Evolutionary conservation across 2,888 invertebrate species (phyloP), one percentile per base, ranked within the genome.

Genomic region (Chymomyza procnemis): DNA sequence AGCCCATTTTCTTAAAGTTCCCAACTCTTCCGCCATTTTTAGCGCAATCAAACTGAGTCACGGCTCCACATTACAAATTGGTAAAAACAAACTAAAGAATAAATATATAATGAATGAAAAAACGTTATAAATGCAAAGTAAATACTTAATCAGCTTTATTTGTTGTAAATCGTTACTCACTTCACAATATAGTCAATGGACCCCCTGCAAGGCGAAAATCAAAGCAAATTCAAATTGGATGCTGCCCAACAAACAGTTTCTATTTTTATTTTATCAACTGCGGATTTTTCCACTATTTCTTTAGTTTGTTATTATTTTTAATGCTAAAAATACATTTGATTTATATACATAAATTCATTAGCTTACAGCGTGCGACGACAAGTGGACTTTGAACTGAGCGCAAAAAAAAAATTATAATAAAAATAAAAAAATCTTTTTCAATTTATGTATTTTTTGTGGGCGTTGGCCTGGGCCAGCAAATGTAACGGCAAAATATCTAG

Each of bases 381-480:
- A 76, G 5, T 72, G 74, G 84, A 83, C 81, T 81, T 80, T 79
- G 80, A 54, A 63, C 59, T 64, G 46, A 68, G 56, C 50, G 58
- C 58, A 67, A 18, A 60, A 34, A 4, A 46, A 55, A 61, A 61
- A n/a, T n/a, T n/a, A n/a, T n/a, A n/a, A n/a, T n/a, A n/a, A n/a
- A n/a, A n/a, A n/a, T n/a, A n/a, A 4, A 66, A 46, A 48, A 59
- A 61, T 61, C 60, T 70, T 19, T 19, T 55, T 47, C 4, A 52
- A 54, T 41, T 41, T 9, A 30, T 12, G 34, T 12, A 41, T 41
- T 12, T 55, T 46, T 62, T 57, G 84, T 76, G 84, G 81, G 84
- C 81, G 81, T 77, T 61, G 61, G 61, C 57, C 59, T 19, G 26
- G 34, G 34, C 6, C 6, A 22, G 55, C 55, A 14, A n/a, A 26